Evolutionary conservation across 2,888 invertebrate species (phyloP), one percentile per base, ranked within the genome.

Genomic region (Napeogenes inachia): DNA sequence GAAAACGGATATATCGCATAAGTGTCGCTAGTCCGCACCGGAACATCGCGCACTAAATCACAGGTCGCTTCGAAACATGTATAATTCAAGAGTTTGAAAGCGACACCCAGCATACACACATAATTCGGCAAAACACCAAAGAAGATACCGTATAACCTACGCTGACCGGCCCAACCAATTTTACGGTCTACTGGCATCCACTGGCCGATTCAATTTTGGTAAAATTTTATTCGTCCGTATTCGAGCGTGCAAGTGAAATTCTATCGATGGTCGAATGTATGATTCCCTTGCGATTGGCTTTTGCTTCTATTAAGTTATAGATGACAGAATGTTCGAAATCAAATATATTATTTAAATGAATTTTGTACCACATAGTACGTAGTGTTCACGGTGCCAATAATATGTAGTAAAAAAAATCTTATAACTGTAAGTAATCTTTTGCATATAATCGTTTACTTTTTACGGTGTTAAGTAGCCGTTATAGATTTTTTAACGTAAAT

Each of bases 141-240:
- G 81, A 83, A 85, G 86, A 84, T 79, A 79, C 82, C 59, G 66
- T 59, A 56, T 46, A 63, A 76, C 71, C 76, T 75, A 70, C 74
- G 75, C 76, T 76, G 85, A 80, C 84, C 84, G 85, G 81, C 73
- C 80, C 80, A 80, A 73, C 84, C 89, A 89, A 90, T 90, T 89
- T 88, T 83, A 84, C 86, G 88, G 86, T 85, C 88, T 84, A 77
- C 81, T 81, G 85, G 77, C 77, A 72, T 71, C 78, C 73, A 74
- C 77, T 80, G 82, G 82, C 82, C 86, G 86, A 90, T 87, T 90
- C 89, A 89, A 90, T 90, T 89, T 87, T 81, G 84, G 79, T 79
- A 79, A 87, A 89, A 88, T 90, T 90, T 89, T 88, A 89, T 88
- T 87, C 84, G 82, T 68, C 77, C 78, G 82, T 81, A 83, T 78